Evolutionary conservation across 2,888 invertebrate species (phyloP).

Genomic region (Caenorhabditis macrosperma): DNA sequence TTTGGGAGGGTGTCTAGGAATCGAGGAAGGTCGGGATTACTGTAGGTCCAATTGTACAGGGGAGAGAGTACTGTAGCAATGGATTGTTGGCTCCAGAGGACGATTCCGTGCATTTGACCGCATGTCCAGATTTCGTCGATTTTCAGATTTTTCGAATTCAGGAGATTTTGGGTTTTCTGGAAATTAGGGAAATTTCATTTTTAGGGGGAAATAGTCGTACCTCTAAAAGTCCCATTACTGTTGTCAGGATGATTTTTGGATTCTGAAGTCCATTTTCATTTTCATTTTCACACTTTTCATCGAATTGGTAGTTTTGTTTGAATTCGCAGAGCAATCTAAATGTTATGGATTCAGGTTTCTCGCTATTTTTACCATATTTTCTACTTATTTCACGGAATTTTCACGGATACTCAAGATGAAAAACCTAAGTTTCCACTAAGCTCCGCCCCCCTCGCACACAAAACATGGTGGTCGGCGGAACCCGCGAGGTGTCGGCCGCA

Average conservation of each 20-base stretch:
- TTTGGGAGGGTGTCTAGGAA: slow-evolving; percentile 40
- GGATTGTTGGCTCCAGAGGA: slow-evolving; percentile 47
- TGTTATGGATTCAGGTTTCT: no score
- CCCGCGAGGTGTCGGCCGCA: slow-evolving; percentile 3
- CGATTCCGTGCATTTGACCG: slow-evolving; percentile 68
- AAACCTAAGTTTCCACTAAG: no score
- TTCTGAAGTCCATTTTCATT: slow-evolving; percentile 26
- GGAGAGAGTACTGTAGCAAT: slow-evolving; percentile 24
- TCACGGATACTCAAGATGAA: no score
- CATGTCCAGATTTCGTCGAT: slow-evolving; percentile 55
- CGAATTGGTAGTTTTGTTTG: slow-evolving; percentile 16
- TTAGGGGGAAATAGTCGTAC: neutral
- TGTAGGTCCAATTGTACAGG: slow-evolving; percentile 62
- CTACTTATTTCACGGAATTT: no score
- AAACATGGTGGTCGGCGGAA: no score
- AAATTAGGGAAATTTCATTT: no score
- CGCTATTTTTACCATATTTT: no score
- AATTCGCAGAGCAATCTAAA: slow-evolving; percentile 24
- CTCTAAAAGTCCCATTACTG: slow-evolving; percentile 11
- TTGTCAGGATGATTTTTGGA: slow-evolving; percentile 23
- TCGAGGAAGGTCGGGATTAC: slow-evolving; percentile 3
- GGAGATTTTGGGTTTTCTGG: slow-evolving; percentile 15
- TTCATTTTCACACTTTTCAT: neutral
- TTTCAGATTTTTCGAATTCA: neutral
- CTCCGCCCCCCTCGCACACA: no score